Percentiles rank a stretch among this genome's conserved stretches.
Evolutionary conservation across 2,113 vertebrate genomes (phyloP).

Genomic region (human (Homo sapiens)): DNA sequence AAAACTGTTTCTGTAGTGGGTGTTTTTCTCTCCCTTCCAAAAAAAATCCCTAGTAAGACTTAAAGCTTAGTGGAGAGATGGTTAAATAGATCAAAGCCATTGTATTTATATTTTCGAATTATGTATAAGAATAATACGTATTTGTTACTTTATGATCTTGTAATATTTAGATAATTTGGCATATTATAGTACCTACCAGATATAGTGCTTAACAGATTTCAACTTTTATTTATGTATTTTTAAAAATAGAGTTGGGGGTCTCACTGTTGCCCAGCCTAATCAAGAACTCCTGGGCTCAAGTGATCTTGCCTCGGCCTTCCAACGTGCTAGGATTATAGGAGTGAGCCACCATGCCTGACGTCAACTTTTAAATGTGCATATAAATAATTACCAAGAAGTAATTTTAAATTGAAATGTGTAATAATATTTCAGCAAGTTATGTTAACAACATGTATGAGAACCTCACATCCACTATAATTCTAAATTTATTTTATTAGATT

Average conservation of each 20-base stretch:
- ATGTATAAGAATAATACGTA: not conserved
- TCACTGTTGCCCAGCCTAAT: too few species aligned
- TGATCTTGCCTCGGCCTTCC: too few species aligned
- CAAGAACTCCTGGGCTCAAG: too few species aligned
- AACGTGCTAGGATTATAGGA: too few species aligned
- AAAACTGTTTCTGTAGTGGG: not conserved
- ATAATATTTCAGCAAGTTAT: not conserved
- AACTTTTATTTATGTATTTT: too few species aligned
- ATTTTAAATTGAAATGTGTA: not conserved
- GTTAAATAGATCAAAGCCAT: not conserved
- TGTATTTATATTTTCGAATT: not conserved
- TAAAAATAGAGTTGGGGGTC: too few species aligned
- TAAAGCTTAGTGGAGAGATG: not conserved
- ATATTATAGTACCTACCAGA: not conserved
- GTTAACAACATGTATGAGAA: too few species aligned
- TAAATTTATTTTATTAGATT: too few species aligned
- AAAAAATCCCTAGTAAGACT: not conserved
- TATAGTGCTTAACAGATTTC: not conserved
- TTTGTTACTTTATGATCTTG: not conserved
- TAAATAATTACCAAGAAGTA: not conserved
- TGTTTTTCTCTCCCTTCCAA: not conserved
- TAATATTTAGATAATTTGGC: not conserved
- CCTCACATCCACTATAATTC: too few species aligned
- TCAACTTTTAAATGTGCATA: not conserved
- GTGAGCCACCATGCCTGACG: too few species aligned